These are phyloP conservation scores for Silurus asotus DNA, from an alignment of 2,113 vertebrate species.

Conservation along the genomic window DNA sequence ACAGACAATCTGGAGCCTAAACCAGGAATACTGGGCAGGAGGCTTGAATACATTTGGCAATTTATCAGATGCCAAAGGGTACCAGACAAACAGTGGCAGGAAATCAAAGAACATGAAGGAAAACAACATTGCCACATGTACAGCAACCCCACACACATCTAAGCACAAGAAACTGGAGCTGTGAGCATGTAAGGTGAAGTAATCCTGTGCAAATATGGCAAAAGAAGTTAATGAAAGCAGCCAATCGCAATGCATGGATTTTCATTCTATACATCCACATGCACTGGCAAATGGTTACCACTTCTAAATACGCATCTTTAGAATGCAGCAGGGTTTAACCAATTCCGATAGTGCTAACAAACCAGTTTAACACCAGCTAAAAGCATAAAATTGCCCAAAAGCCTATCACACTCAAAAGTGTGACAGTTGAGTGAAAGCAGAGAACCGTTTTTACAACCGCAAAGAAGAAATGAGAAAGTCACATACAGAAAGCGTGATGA, in stretches of 20 bases:
- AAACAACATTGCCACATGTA: background rate
- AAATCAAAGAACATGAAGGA: background rate
- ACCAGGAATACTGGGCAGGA: too few species aligned
- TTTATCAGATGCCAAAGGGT: background rate
- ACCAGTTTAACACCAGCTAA: background rate
- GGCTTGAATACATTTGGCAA: background rate
- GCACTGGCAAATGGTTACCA: background rate
- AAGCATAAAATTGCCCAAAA: background rate
- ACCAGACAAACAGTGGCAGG: background rate
- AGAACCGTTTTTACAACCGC: slow-evolving; percentile 17
- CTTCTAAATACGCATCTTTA: background rate
- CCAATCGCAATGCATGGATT: background rate
- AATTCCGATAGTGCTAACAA: background rate
- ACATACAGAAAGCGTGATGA: background rate
- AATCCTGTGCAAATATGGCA: background rate
- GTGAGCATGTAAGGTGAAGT: background rate
- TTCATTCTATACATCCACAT: background rate
- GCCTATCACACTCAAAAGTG: background rate
- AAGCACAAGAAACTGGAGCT: background rate
- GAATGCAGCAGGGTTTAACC: background rate
- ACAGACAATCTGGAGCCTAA: too few species aligned
- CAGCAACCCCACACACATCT: background rate
- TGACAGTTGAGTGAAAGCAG: slow-evolving; percentile 1
- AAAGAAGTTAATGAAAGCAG: background rate
- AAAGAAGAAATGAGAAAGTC: slow-evolving; percentile 5